Evolutionary conservation across 2,113 vertebrate species (phyloP).

Genomic region (Bos javanicus): DNA sequence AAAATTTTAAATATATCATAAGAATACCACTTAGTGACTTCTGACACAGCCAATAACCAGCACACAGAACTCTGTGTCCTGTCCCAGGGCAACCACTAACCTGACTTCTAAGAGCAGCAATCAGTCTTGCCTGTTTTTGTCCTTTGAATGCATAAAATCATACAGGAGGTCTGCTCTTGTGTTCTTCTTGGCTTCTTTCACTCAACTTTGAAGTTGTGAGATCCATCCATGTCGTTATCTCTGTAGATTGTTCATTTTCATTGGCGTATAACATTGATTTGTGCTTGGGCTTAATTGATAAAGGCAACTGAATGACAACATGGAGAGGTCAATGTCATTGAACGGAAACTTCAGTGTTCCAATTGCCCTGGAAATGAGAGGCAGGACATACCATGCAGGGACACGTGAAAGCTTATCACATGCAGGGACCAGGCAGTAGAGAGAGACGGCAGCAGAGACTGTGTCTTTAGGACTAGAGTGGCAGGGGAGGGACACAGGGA

Average conservation of each 20-base stretch:
- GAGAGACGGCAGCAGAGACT: background rate
- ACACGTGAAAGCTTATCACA: no score
- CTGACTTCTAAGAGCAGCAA: no score
- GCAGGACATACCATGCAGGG: background rate
- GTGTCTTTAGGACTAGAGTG: background rate
- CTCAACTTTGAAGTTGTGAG: background rate
- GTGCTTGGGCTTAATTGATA: background rate
- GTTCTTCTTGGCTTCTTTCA: background rate
- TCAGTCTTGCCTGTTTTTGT: background rate
- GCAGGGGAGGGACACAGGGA: background rate
- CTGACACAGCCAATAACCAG: background rate
- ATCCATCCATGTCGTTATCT: background rate
- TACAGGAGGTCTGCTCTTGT: background rate
- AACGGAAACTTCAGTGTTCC: background rate
- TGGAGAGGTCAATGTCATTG: background rate
- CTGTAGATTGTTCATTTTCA: background rate
- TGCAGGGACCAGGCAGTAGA: background rate
- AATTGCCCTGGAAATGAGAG: background rate
- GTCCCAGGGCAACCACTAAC: background rate
- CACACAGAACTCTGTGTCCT: background rate
- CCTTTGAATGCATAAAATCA: background rate
- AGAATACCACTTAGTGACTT: background rate
- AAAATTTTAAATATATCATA: fast-evolving
- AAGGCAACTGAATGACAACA: background rate
- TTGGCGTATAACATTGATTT: background rate